phyloP scores from a whole-genome alignment of 37 sponge, comb jelly and placozoan genomes.

The Haliclona indistincta region DNA sequence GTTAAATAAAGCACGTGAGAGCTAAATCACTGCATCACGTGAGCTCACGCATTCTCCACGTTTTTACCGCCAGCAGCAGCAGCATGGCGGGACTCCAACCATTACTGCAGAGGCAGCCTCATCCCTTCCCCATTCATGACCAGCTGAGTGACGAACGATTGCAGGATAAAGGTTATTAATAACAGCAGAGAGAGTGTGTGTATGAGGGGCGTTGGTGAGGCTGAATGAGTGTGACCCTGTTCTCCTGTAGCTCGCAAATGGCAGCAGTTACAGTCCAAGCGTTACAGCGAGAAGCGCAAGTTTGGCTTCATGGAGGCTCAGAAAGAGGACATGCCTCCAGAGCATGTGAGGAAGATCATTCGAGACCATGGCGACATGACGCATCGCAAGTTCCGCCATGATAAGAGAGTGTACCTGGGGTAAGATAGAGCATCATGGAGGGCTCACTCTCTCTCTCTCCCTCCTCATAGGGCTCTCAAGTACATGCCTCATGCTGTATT shows the following conservation, averaged over 20 bases:
- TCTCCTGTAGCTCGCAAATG: conserved; percentile 88
- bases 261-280: conserved; percentile 98
- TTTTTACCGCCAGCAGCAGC: not conserved
- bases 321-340: conserved; percentile 99
- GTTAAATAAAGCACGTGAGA: not conserved
- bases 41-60: not conserved
- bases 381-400: conserved; percentile 96
- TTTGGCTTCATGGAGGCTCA: conserved; percentile 99
- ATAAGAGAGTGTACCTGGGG: conserved; percentile 99
- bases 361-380: conserved; percentile 99
- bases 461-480: conserved; percentile 84
- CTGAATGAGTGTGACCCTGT: not conserved
- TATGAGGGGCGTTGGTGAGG: not conserved
- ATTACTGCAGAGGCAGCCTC: conserved; percentile 64
- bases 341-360: conserved; percentile 98
- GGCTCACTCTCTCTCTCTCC: not conserved
- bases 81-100: conserved; percentile 47
- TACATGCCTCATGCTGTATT: conserved; percentile 99
- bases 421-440: conserved; percentile 33
- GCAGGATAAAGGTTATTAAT: conserved; percentile 84
- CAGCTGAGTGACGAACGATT: conserved; percentile 81
- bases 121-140: conserved; percentile 54
- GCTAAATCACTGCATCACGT: not conserved
- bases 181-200: not conserved
- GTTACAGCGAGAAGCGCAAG: conserved; percentile 98